Evolutionary conservation across 1,140 invertebrate species (phyloP), one percentile per base, ranked within the genome.

Genomic region (Coelopa frigida): DNA sequence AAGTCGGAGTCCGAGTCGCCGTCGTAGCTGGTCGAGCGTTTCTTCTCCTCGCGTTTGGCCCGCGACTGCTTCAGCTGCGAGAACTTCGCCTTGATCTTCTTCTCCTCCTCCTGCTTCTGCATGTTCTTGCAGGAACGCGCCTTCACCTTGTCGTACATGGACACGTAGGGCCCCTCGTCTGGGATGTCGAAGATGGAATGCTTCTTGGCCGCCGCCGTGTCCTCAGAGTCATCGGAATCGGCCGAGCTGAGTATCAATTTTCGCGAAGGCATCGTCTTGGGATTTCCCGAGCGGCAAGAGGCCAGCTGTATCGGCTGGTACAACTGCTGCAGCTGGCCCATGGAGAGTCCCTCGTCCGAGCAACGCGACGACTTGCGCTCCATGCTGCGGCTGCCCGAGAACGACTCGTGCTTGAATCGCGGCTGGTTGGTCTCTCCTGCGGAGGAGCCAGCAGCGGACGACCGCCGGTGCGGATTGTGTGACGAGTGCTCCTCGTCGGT

Each of bases 61-160:
- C 88, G 75, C 61, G 85, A 87, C 64, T 92, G 84, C 61, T 94
- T 91, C 27, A 94, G 63, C 57, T 89, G 84, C 56, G 82, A 86
- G 59, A 94, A 92, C 70, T 92, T 91, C 15, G 90, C 87, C 66
- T 90, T 88, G 15, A 91, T 78, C 67, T 83, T 84, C 70, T 90
- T 89, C 71, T 91, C 84, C 69, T 92, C 87, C 60, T 92, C 88
- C 55, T 89, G 79, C 63, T 89, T 90, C 68, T 90, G 87, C 84
- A 89, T 87, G 60, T 89, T 88, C 66, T 90, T 90, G 44, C 85
- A 93, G 20, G 91, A 94, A 32, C 93, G 79, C 4, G 92, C 88
- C 72, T 98, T 98, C 0, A 98, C 92, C 72, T 96, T 96, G 65
- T 97, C 94, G 68, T 98, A 98, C 94, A 98, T 98, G 24, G 93